Conservation (phyloP, 2,888 invertebrate genomes). For the Xanthia togata region DNA sequence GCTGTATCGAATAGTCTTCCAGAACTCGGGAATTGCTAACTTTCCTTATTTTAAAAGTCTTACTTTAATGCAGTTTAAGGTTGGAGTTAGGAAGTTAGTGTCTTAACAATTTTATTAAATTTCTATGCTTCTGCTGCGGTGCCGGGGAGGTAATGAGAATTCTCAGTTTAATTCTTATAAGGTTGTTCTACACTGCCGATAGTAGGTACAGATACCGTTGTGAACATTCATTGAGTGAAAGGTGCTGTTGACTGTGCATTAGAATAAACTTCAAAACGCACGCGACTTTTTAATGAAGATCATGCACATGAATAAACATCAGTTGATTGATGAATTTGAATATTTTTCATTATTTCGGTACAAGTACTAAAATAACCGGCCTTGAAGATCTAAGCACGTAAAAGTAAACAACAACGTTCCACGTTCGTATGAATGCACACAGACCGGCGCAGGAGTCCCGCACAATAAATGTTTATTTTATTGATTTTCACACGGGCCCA, state of each 20-base stretch:
- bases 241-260: slow-evolving; percentile 11
- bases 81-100: slow-evolving; percentile 72
- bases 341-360: slow-evolving; percentile 39
- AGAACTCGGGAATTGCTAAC: slow-evolving; percentile 70
- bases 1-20: slow-evolving; percentile 60
- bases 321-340: slow-evolving; percentile 45
- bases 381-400: slow-evolving; percentile 14
- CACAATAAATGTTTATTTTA: slow-evolving; percentile 88
- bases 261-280: slow-evolving; percentile 24
- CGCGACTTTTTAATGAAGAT: slow-evolving; percentile 9
- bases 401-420: slow-evolving; percentile 53
- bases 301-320: slow-evolving; percentile 47
- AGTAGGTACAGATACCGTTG: slow-evolving; percentile 31
- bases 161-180: slow-evolving; percentile 60
- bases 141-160: slow-evolving; percentile 55
- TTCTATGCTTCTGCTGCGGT: slow-evolving; percentile 65
- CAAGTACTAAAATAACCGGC: slow-evolving; percentile 17
- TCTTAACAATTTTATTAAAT: slow-evolving; percentile 72
- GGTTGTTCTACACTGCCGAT: slow-evolving; percentile 42
- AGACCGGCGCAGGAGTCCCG: slow-evolving; percentile 69
- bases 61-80: slow-evolving; percentile 75
- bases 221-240: slow-evolving; percentile 23
- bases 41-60: slow-evolving; percentile 72
- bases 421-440: slow-evolving; percentile 54
- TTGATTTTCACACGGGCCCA: slow-evolving; percentile 88